Evolutionary conservation across 1,140 invertebrate genomes (phyloP).

Genomic region (Procambarus virginalis): DNA sequence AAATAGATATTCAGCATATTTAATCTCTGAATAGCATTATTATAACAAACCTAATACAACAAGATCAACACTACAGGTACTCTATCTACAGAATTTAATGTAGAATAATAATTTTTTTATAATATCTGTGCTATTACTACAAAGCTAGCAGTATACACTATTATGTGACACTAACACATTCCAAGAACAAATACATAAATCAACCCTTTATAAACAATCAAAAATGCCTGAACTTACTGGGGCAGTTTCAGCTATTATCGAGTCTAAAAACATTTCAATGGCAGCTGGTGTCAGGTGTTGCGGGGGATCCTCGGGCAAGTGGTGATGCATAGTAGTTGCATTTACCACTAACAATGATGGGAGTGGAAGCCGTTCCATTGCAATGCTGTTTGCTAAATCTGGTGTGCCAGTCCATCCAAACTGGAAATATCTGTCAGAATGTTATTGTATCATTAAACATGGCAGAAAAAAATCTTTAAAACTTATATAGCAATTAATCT

Average conservation of each 20-base stretch:
- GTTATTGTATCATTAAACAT: background rate
- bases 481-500: background rate
- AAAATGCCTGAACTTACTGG: conserved; percentile 65
- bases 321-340: conserved; percentile 91
- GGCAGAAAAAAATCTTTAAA: background rate
- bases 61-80: too few relatives aligned
- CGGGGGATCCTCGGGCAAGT: conserved; percentile 89
- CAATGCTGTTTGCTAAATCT: conserved; percentile 91
- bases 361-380: conserved; percentile 86
- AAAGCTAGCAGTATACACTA: too few relatives aligned
- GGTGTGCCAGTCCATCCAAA: conserved; percentile 92
- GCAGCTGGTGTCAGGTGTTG: conserved; percentile 86
- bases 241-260: conserved; percentile 71
- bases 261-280: conserved; percentile 77
- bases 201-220: background rate
- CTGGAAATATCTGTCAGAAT: conserved; percentile 80
- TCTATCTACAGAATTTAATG: too few relatives aligned
- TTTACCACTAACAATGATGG: conserved; percentile 93
- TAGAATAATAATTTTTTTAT: too few relatives aligned
- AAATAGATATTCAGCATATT: too few relatives aligned
- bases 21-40: too few relatives aligned
- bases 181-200: too few relatives aligned
- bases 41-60: too few relatives aligned
- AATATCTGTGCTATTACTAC: too few relatives aligned
- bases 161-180: too few relatives aligned